Evolutionary conservation across 2,888 invertebrate genomes (phyloP), one percentile per base, ranked within the genome.

Genomic region (Gastracanthus pulcherrimus): DNA sequence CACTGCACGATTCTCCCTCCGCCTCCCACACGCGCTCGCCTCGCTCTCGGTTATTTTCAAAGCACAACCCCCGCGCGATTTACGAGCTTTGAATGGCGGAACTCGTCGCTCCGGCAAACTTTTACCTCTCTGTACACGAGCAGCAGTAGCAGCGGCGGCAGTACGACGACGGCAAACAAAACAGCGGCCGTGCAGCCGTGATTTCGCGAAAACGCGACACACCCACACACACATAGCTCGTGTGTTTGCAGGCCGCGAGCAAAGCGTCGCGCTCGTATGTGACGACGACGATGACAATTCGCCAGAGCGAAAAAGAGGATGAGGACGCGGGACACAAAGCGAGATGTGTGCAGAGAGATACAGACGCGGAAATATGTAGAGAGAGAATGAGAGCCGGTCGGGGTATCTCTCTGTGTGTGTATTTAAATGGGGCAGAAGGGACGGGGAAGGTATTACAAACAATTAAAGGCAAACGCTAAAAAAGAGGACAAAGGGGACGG

Each of bases 401-500:
- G n/a, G n/a, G n/a, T 9, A 23, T 19, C n/a, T 41, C n/a, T 58
- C 23, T 58, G 23, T 16, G 41, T 34, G 29, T 41, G 41, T 16
- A 29, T 13, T 58, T 38, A 58, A 45, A 31, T n/a, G 29, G 48
- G 48, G 26, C 29, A 9, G 13, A 55, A 55, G 64, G 34, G 29
- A 26, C 34, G 66, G 4, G 66, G 4, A 34, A n/a, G 26, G 45
- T 41, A 69, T 69, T 76, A 64, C 70, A 76, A 80, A 75, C 64
- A 76, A 80, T 76, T 64, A 76, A 80, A 75, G 80, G 55, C 36
- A 70, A 69, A 55, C 48, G 64, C 16, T 7, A 13, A 26, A 51
- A 64, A 69, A 75, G 62, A n/a, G 41, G 23, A 67, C 29, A 29
- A 66, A 11, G 76, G 34, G 58, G 0, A 26, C 31, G 41, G 55